Percentiles rank a stretch among this genome's conserved stretches.
Conservation (phyloP, 30 jellyfish, hydroid and myxozoan genomes). For the Phacellophora camtschatica region DNA sequence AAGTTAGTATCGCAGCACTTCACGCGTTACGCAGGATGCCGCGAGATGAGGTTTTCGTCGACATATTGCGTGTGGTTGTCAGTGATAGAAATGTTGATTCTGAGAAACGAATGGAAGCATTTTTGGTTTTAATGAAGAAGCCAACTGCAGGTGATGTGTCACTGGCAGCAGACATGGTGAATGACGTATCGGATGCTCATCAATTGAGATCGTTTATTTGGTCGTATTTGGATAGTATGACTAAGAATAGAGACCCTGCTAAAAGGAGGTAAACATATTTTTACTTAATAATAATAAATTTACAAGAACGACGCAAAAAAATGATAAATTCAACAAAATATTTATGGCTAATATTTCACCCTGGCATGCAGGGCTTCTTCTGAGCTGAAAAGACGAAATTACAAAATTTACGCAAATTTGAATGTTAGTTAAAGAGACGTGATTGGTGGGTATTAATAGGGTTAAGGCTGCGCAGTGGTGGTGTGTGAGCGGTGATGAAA, state of each 20-base stretch:
- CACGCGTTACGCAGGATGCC: constrained; percentile 85
- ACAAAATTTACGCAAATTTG: too few relatives aligned
- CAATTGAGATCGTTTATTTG: constrained; percentile 79
- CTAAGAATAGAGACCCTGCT: constrained; percentile 55
- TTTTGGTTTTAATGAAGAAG: constrained; percentile 71
- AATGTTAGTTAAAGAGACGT: too few relatives aligned
- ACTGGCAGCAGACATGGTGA: constrained; percentile 82
- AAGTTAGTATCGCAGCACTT: constrained; percentile 89
- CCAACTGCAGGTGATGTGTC: constrained; percentile 68
- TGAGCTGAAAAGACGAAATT: too few relatives aligned
- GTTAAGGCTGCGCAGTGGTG: too few relatives aligned
- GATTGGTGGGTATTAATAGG: too few relatives aligned
- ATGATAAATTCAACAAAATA: too few relatives aligned
- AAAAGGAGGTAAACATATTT: constrained; percentile 47
- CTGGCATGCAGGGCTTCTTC: too few relatives aligned
- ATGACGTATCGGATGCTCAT: constrained; percentile 78
- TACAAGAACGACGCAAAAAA: too few relatives aligned
- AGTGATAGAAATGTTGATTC: constrained; percentile 80
- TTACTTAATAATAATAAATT: too few relatives aligned
- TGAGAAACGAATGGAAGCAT: constrained; percentile 81
- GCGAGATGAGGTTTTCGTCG: constrained; percentile 11
- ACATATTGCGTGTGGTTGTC: constrained; percentile 34
- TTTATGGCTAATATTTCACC: too few relatives aligned
- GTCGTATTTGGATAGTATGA: constrained; percentile 61
- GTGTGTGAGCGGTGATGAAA: too few relatives aligned